Evolutionary conservation across 35 echinoderm and acorn worm genomes (phyloP), one percentile per base, ranked within the genome.

Genomic region (Apostichopus californicus): DNA sequence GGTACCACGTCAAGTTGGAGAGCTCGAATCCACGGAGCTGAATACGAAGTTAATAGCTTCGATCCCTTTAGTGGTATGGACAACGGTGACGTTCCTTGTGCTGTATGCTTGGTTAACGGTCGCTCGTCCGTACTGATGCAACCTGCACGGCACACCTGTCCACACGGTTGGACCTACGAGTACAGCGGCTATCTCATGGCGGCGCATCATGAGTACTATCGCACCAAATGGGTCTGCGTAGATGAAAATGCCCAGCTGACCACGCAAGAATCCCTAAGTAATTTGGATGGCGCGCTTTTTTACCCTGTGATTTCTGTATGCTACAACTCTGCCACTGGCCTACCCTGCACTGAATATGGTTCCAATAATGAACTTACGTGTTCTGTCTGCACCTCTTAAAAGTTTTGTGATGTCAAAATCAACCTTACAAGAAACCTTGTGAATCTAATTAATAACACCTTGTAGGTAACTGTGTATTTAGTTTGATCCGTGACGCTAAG

Each of bases 131-230:
- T 87, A 18, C 54, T 87, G 23, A 94, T 91, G 89, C 57, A 90
- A 10, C 93, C 93, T 6, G 93, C 93, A 14, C 80, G 89, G 25
- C 25, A 56, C 70, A 87, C 56, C 1, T 94, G 93, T 54, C 93
- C 90, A 23, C 6, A 68, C 26, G 90, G 93, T 3, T 94, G 93
- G 93, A 94, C 70, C 54, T 56, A 21, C 66, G 93, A 94, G 59
- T 94, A 94, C 87, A 53, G 18, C 15, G 93, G 93, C 23, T 94
- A 90, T n/a, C 87, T 94, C 9, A 90, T 94, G 93, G 87, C 86
- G 3, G 5, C 78, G 11, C 28, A 80, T 24, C 3, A 77, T 17
- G 22, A 1, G 0, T 55, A 78, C 79, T 55, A 77, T 59, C 73
- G 93, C 12, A 54, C 86, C 14, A 87, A 94, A n/a, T 93, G 71